Percentiles rank a stretch among this genome's conserved stretches.
phyloP scores from a whole-genome alignment of 2,888 invertebrate genomes.

The Acrobasis repandana region DNA sequence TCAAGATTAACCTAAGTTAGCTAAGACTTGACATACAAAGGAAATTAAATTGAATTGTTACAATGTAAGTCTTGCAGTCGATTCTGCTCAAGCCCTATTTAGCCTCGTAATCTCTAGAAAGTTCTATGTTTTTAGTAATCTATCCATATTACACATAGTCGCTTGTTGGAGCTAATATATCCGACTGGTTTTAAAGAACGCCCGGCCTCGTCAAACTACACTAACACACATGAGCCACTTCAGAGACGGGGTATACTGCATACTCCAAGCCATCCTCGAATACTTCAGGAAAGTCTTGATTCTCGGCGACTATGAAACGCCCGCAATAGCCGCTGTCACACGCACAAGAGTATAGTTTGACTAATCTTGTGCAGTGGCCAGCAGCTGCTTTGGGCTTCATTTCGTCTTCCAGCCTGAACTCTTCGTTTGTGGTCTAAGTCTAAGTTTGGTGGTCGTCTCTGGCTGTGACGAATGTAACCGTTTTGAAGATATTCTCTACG shows the following conservation, averaged over 20 bases:
- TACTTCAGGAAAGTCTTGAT: conserved; percentile 37
- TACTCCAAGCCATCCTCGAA: not conserved
- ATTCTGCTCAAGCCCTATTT: no score
- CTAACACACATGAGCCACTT: not conserved
- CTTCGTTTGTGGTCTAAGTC: no score
- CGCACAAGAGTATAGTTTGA: conserved; percentile 95
- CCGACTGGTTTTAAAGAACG: no score
- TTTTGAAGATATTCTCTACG: conserved; percentile 17
- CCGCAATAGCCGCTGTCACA: conserved; percentile 99
- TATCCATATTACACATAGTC: no score
- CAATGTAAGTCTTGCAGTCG: no score
- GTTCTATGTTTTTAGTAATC: no score
- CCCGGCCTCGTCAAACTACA: no score
- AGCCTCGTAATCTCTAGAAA: no score
- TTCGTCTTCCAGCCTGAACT: conserved; percentile 40
- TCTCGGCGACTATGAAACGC: conserved; percentile 81
- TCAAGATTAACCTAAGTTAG: no score
- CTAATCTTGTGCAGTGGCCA: conserved; percentile 99
- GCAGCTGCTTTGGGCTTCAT: conserved; percentile 96
- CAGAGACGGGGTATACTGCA: not conserved
- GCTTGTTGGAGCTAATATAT: no score
- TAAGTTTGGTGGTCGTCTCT: conserved; percentile 24
- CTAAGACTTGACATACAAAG: no score
- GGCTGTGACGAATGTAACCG: conserved; percentile 22
- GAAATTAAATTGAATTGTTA: no score